phyloP scores from a whole-genome alignment of 1,140 invertebrate genomes.

The Drosophila kepulauana region DNA sequence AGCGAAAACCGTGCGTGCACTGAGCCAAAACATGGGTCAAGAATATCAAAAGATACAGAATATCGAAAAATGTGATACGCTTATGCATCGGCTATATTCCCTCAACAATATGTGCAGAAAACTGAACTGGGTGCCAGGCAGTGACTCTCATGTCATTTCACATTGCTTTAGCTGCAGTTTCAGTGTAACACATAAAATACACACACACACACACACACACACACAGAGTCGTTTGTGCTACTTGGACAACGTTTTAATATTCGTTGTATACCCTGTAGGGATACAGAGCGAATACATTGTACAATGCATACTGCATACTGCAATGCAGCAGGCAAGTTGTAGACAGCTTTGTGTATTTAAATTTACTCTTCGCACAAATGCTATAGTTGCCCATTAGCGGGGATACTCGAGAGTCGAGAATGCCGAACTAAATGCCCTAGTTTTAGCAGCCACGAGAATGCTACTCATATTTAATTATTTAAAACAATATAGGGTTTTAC shows the following conservation, averaged over 20 bases:
- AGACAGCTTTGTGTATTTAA: background rate
- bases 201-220: background rate
- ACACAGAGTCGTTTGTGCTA: background rate
- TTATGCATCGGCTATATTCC: background rate
- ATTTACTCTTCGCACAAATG: background rate
- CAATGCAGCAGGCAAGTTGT: background rate
- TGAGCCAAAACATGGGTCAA: background rate
- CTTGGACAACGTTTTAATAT: slow-evolving; percentile 15
- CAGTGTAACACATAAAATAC: slow-evolving; percentile 2
- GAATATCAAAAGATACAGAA: background rate
- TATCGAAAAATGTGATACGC: background rate
- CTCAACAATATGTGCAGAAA: background rate
- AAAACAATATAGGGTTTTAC: slow-evolving; percentile 48
- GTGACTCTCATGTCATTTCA: too few relatives aligned
- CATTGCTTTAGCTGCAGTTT: background rate
- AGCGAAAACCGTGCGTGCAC: slow-evolving; percentile 20
- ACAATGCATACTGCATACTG: background rate
- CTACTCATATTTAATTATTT: slow-evolving; percentile 59
- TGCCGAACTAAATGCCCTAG: background rate
- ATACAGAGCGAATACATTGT: background rate
- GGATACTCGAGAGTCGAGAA: background rate
- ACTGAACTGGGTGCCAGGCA: background rate
- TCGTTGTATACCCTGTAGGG: slow-evolving; percentile 4
- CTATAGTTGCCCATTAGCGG: background rate
- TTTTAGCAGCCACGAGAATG: slow-evolving; percentile 11